Conservation (phyloP, 1,140 invertebrate species). For the Paraescarpia echinospica region DNA sequence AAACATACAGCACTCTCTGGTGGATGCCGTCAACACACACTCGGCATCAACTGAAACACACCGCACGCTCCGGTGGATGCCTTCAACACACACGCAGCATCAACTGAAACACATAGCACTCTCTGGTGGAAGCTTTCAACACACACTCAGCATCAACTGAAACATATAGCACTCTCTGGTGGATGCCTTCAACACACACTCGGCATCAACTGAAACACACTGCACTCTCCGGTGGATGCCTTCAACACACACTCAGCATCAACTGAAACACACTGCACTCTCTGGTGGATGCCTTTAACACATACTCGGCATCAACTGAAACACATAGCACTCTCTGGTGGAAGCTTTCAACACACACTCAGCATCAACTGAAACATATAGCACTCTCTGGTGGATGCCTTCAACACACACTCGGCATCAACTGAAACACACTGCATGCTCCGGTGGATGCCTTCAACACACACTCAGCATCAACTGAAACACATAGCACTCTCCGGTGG, state of each 20-base stretch:
- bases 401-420: no score
- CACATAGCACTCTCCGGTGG: conserved; percentile 56
- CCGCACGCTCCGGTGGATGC: conserved; percentile 59
- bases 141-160: background rate
- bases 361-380: no score
- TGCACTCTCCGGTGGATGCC: no score
- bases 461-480: background rate
- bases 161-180: background rate
- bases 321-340: background rate
- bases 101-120: background rate
- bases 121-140: background rate
- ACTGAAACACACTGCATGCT: no score
- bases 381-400: no score
- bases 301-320: background rate
- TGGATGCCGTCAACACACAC: no score
- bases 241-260: no score
- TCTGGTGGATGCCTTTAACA: background rate
- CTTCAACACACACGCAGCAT: conserved; percentile 19
- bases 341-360: background rate
- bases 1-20: background rate
- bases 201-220: background rate
- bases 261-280: no score
- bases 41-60: no score
- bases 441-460: background rate
- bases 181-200: background rate